Conservation (phyloP, 1,140 invertebrate species). For the Scaptomyza hsui region DNA sequence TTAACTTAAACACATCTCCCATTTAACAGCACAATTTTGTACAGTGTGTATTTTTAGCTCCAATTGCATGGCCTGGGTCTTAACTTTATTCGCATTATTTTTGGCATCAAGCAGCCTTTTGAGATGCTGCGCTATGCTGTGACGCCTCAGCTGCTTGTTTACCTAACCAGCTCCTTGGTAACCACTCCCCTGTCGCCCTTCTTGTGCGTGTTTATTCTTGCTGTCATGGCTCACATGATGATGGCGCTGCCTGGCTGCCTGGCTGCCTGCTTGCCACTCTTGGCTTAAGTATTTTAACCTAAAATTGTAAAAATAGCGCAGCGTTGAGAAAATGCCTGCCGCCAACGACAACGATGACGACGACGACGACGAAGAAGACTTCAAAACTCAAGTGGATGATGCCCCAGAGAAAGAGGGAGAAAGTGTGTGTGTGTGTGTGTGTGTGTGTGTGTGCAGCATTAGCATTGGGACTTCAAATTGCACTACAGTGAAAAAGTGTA, state of each 20-base stretch:
- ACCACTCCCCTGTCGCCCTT: neutral
- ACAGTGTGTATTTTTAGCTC: conserved; percentile 13
- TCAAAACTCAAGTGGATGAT: conserved; percentile 55
- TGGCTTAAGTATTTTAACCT: conserved; percentile 76
- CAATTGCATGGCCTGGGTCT: neutral
- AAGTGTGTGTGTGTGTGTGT: conserved; percentile 21
- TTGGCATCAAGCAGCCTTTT: conserved; percentile 70
- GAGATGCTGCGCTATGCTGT: conserved; percentile 63
- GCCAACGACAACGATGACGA: neutral
- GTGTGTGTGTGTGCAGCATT: neutral
- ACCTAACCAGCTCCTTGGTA: conserved; percentile 28
- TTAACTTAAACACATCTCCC: too few species aligned
- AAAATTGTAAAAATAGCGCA: conserved; percentile 77
- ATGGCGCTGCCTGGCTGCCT: conserved; percentile 30
- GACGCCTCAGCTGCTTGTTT: conserved; percentile 51
- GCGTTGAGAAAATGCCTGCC: conserved; percentile 18
- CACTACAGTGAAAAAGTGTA: conserved; percentile 1
- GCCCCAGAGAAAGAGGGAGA: conserved; percentile 59
- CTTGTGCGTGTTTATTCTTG: conserved; percentile 25
- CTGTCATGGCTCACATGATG: conserved; percentile 10
- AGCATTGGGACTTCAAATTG: neutral
- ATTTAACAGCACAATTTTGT: neutral
- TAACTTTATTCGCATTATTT: conserved; percentile 56
- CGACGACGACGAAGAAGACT: conserved; percentile 1
- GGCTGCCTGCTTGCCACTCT: conserved; percentile 57